These are phyloP conservation scores for Calyptomena viridis DNA, from an alignment of 2,113 vertebrate genomes.

Conservation along the genomic window DNA sequence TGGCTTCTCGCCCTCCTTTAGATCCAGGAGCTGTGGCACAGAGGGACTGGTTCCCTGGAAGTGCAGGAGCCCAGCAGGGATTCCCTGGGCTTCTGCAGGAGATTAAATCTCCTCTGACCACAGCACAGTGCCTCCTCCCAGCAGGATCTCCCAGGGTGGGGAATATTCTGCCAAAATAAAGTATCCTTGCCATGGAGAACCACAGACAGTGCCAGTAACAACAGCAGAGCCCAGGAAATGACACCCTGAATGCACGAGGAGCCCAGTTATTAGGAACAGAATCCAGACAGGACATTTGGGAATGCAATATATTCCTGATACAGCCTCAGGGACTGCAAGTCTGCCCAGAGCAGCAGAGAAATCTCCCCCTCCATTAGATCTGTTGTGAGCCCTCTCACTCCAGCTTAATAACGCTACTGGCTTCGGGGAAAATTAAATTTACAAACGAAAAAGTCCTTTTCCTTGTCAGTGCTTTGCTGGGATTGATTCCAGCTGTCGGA, in stretches of 20 bases:
- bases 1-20: not conserved
- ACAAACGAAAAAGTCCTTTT: not conserved
- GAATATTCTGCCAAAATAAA: not conserved
- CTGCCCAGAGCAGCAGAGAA: not conserved
- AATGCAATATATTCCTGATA: not conserved
- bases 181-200: not conserved
- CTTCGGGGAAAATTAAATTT: not conserved
- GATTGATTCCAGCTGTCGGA: not conserved
- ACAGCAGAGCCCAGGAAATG: not conserved
- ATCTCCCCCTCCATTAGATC: not conserved
- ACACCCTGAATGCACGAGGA: not conserved
- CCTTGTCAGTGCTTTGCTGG: not conserved
- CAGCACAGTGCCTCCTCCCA: not conserved
- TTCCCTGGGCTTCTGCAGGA: not conserved
- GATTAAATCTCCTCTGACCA: not conserved
- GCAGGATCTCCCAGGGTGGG: not conserved
- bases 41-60: not conserved
- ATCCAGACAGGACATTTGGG: not conserved
- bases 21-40: not conserved
- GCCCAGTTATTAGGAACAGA: not conserved
- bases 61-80: rapidly evolving
- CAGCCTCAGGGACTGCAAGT: not conserved
- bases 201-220: not conserved
- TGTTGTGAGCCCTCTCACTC: not conserved
- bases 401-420: not conserved